Evolutionary conservation across 1,140 invertebrate species (phyloP), one percentile per base, ranked within the genome.

Genomic region (Bactericera cockerelli): DNA sequence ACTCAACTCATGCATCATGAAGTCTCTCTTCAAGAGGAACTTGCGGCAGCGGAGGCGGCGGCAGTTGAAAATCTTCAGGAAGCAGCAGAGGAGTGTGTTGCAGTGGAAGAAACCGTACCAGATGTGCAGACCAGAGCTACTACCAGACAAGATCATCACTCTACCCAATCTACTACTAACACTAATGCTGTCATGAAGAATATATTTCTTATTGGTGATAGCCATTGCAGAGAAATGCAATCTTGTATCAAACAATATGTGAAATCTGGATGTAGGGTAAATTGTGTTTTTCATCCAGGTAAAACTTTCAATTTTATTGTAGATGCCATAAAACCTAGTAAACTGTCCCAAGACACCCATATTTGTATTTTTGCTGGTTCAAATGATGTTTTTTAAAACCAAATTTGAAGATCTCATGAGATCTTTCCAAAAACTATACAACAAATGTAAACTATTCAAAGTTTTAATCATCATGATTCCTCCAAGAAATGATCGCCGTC

Each of bases 1-100:
- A 36, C 33, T 16, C 16, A 16, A 36, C 10, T 10, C n/a, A n/a
- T n/a, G n/a, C 28, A 22, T 10, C 42, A 49, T 22, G 42, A 49
- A 49, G 42, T 49, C 19, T 49, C 42, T 49, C 42, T 49, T 49
- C 42, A 49, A 49, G 42, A 49, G 42, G 42, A 49, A 49, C 19
- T 49, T 4, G n/a, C 28, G 28, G 28, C 28, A 4, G 28, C 28
- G n/a, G 19, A 6, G 19, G 22, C n/a, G n/a, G n/a, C n/a, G 22
- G 19, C 22, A 8, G n/a, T n/a, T 4, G 22, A 4, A 22, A 49
- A 49, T n/a, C 4, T 49, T 49, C 4, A 49, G n/a, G 8, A 3
- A 49, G 19, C 42, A 49, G n/a, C 42, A n/a, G 42, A 49, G 19
- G 42, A 49, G 6, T 10, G 3, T 49, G 42, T 31, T 31, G 4